A percentile compares a stretch with the other conserved stretches of the same genome.
Conservation (phyloP, 1,140 invertebrate species). For the Drosophila littoralis region DNA sequence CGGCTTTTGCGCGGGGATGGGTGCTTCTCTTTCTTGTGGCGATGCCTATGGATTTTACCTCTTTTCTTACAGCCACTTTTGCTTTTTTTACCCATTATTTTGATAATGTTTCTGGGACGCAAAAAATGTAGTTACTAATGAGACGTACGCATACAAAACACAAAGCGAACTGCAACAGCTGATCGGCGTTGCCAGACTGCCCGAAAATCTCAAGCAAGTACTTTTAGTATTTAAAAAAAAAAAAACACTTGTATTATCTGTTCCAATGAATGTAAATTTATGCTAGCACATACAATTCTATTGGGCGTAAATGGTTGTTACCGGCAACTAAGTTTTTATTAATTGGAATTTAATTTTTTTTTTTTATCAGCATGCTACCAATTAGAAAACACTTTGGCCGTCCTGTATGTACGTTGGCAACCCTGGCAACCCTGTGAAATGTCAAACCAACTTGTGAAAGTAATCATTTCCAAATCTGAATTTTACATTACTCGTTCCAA, state of each 20-base stretch:
- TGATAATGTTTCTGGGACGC: no score
- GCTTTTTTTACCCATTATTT: slow-evolving; percentile 18
- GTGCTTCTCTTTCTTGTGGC: not conserved
- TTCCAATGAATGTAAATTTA: no score
- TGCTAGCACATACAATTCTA: no score
- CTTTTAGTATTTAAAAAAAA: not conserved
- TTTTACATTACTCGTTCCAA: slow-evolving; percentile 38
- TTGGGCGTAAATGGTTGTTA: no score
- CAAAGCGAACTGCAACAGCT: slow-evolving; percentile 18
- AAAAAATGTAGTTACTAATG: not conserved
- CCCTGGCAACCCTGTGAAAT: slow-evolving; percentile 37
- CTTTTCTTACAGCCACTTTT: slow-evolving; percentile 11
- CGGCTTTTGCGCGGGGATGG: not conserved
- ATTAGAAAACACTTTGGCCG: not conserved
- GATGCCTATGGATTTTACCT: not conserved
- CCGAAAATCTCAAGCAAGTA: not conserved
- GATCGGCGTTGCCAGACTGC: slow-evolving; percentile 18
- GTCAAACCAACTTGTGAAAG: slow-evolving; percentile 52
- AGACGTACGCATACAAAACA: no score
- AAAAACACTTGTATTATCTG: no score
- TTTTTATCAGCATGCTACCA: not conserved
- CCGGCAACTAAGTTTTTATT: no score
- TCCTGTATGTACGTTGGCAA: slow-evolving; percentile 5
- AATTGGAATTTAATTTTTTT: not conserved
- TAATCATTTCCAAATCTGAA: slow-evolving; percentile 46